Evolutionary conservation across 2,888 invertebrate species (phyloP).

Genomic region (Andrena camellia): DNA sequence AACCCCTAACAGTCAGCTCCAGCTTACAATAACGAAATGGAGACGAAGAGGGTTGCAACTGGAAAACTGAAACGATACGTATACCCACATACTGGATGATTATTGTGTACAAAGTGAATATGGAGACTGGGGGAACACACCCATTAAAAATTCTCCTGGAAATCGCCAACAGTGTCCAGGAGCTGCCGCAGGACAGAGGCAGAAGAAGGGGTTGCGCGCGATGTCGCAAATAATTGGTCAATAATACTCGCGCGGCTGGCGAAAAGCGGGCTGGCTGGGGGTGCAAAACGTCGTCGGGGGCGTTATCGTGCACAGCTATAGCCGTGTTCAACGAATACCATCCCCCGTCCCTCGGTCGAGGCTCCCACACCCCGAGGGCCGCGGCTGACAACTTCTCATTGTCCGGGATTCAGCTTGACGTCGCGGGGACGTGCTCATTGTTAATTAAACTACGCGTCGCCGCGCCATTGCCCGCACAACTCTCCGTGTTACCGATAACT

Average conservation of each 20-base stretch:
- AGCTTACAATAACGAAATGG: too few species aligned
- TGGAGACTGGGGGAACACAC: not conserved
- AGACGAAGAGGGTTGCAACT: too few species aligned
- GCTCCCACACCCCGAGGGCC: conserved; percentile 51
- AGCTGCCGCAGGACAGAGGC: not conserved
- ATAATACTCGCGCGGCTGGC: conserved; percentile 58
- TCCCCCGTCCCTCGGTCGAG: conserved; percentile 42
- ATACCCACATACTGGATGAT: too few species aligned
- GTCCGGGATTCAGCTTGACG: conserved; percentile 79
- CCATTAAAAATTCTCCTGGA: not conserved
- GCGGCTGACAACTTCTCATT: conserved; percentile 82
- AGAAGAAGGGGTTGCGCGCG: conserved; percentile 13
- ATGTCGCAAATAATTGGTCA: conserved; percentile 63
- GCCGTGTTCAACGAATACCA: conserved; percentile 66
- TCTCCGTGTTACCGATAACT: conserved; percentile 69
- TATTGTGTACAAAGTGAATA: too few species aligned
- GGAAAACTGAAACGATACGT: too few species aligned
- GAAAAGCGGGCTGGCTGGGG: conserved; percentile 57
- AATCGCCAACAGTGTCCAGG: too few species aligned
- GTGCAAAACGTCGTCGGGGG: conserved; percentile 66
- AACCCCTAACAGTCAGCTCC: too few species aligned
- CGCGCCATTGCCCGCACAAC: conserved; percentile 76
- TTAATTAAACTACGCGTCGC: conserved; percentile 82
- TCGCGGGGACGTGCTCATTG: conserved; percentile 79
- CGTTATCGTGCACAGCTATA: conserved; percentile 65